Percentiles rank a stretch among this genome's conserved stretches.
phyloP scores from a whole-genome alignment of 2,113 vertebrate species.

The Calcarius ornatus region DNA sequence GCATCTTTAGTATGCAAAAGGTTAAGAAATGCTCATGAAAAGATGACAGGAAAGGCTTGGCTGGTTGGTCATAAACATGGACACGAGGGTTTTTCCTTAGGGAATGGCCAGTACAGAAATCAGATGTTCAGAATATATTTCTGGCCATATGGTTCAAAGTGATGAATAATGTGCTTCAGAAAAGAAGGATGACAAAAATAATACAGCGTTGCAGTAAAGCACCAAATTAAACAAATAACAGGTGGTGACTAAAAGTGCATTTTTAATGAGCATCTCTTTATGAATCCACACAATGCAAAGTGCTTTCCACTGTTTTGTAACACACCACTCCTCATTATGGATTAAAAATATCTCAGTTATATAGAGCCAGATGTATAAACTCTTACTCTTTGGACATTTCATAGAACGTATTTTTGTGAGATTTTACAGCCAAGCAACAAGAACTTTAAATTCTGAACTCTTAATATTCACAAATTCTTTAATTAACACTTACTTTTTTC shows the following conservation, averaged over 20 bases:
- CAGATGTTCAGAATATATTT: conserved; percentile 19
- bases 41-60: neutral
- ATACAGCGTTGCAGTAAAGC: neutral
- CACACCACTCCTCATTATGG: neutral
- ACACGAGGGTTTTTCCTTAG: neutral
- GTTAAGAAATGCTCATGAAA: neutral
- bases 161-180: conserved; percentile 21
- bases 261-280: conserved; percentile 29
- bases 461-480: neutral
- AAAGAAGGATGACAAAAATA: conserved; percentile 5
- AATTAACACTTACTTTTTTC: neutral
- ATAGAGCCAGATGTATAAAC: neutral
- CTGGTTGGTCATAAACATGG: neutral
- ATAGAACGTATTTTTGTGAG: neutral
- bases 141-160: conserved; percentile 33
- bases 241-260: conserved; percentile 34
- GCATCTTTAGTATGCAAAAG: neutral
- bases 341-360: neutral
- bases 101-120: conserved; percentile 31
- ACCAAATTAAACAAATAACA: conserved; percentile 41
- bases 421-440: neutral
- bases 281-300: neutral
- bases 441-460: neutral
- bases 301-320: conserved; percentile 1
- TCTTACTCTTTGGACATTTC: neutral